Percentiles rank a stretch among this genome's conserved stretches.
These are phyloP conservation scores for Procambarus clarkii DNA, from an alignment of 1,140 invertebrate species.

Conservation along the genomic window DNA sequence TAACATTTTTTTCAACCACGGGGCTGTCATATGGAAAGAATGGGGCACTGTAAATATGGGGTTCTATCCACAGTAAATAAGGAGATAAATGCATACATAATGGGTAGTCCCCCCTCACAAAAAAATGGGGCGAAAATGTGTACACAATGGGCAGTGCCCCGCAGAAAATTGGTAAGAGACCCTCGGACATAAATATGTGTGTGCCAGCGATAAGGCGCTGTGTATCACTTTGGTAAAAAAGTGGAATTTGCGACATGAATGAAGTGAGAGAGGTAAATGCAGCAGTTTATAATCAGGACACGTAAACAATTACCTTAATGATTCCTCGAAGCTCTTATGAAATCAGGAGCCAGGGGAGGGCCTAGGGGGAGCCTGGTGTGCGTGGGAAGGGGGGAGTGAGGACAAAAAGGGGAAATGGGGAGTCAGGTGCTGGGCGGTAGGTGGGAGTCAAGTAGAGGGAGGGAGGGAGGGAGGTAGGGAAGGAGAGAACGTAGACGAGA, in stretches of 20 bases:
- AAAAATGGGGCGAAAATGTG: too few species aligned
- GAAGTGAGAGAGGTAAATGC: constrained; percentile 6
- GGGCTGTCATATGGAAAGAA: too few species aligned
- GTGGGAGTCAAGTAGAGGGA: background rate
- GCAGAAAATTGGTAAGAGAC: too few species aligned
- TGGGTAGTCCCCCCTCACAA: too few species aligned
- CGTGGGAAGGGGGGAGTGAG: background rate
- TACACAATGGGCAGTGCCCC: too few species aligned
- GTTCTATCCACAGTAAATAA: too few species aligned
- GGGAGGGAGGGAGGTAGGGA: background rate
- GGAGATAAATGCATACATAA: too few species aligned
- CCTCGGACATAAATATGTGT: too few species aligned
- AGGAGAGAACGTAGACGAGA: background rate
- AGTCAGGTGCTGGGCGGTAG: background rate
- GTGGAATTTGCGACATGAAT: background rate
- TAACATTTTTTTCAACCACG: too few species aligned
- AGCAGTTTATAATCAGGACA: constrained; percentile 17
- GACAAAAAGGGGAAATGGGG: background rate
- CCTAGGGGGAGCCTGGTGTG: background rate
- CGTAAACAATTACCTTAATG: constrained; percentile 43
- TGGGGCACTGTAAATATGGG: too few species aligned
- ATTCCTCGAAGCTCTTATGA: background rate
- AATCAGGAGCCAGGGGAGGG: background rate
- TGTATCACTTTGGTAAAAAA: background rate
- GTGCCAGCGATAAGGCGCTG: too few species aligned